These are phyloP conservation scores for Albula goreensis DNA, from an alignment of 2,113 vertebrate species.

Conservation along the genomic window DNA sequence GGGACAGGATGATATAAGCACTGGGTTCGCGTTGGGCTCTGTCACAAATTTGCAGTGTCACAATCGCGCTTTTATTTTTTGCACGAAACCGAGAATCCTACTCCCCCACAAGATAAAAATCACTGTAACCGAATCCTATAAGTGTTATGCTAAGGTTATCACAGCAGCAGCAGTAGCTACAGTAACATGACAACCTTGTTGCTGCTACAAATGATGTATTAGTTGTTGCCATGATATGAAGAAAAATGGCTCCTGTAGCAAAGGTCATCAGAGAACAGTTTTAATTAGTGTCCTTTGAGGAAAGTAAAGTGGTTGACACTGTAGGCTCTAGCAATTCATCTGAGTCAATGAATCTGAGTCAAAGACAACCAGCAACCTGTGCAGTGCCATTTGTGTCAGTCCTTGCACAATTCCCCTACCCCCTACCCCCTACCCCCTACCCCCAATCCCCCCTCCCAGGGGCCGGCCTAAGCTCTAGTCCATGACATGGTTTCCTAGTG, in stretches of 20 bases:
- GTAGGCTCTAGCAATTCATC: neutral
- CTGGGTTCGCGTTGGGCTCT: too few relatives aligned
- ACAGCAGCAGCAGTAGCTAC: neutral
- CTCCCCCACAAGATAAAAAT: neutral
- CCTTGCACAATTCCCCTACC: neutral
- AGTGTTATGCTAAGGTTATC: neutral
- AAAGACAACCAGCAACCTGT: neutral
- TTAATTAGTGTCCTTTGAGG: neutral
- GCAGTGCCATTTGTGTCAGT: neutral
- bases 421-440: too few relatives aligned
- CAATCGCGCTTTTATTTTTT: neutral
- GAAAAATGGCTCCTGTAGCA: neutral
- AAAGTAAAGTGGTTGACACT: neutral
- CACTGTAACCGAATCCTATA: neutral
- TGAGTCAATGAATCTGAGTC: neutral
- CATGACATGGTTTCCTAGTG: neutral
- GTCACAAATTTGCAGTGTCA: neutral
- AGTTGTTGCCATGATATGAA: neutral
- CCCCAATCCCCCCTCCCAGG: neutral
- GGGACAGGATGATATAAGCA: neutral
- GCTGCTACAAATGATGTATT: neutral
- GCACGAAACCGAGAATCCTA: neutral
- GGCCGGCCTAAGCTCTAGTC: neutral
- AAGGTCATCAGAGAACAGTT: neutral
- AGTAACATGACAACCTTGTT: neutral